A percentile compares a stretch with the other conserved stretches of the same genome.
Conservation (phyloP, 2,888 invertebrate species). For the Aleiodes alternator region DNA sequence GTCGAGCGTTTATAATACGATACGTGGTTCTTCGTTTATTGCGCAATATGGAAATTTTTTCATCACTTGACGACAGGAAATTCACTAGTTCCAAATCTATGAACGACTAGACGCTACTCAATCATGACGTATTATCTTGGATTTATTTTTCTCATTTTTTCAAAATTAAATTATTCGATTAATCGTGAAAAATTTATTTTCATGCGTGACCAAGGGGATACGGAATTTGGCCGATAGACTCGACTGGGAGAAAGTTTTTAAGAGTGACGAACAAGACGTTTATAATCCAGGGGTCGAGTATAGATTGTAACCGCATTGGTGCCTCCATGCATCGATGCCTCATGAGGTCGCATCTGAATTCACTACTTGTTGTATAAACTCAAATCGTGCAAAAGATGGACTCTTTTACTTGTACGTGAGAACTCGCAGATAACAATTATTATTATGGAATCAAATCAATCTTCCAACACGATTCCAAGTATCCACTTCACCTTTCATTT, state of each 20-base stretch:
- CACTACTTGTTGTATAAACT: neutral
- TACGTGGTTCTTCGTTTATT: conserved; percentile 20
- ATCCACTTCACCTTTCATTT: neutral
- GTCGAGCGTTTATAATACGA: conserved; percentile 43
- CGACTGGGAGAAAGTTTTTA: conserved; percentile 55
- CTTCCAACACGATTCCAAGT: too few relatives aligned
- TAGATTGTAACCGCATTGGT: conserved; percentile 41
- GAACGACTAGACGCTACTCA: too few relatives aligned
- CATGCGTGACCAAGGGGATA: conserved; percentile 53
- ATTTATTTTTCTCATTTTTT: neutral
- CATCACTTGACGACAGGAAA: conserved; percentile 21
- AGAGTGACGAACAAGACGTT: conserved; percentile 17
- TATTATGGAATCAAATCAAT: too few relatives aligned
- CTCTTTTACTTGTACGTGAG: too few relatives aligned
- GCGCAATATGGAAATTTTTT: conserved; percentile 25
- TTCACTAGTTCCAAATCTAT: neutral
- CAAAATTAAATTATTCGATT: conserved; percentile 7
- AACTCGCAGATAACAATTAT: too few relatives aligned
- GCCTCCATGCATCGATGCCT: conserved; percentile 52
- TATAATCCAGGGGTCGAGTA: conserved; percentile 29
- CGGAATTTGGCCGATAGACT: conserved; percentile 32
- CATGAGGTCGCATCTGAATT: conserved; percentile 1
- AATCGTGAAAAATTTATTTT: conserved; percentile 49
- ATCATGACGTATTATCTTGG: neutral
- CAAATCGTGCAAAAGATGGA: neutral